These are phyloP conservation scores for Nesometra sesokonis DNA, from an alignment of 35 echinoderm and acorn worm species.

Conservation along the genomic window DNA sequence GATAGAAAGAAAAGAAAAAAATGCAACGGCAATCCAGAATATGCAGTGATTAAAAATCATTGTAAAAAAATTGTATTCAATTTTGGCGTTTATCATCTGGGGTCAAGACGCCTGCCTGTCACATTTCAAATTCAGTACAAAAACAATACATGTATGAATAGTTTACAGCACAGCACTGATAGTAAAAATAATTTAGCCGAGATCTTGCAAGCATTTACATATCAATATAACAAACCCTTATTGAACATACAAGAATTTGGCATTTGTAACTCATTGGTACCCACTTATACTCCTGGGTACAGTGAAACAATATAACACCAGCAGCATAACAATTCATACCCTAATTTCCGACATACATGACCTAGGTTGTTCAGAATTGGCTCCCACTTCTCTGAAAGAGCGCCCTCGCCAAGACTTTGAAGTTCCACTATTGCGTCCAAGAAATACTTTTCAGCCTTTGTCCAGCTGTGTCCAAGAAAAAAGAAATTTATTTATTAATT, in stretches of 20 bases:
- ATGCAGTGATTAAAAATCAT: no score
- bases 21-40: no score
- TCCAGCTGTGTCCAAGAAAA: slow-evolving; percentile 30
- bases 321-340: slow-evolving; percentile 48
- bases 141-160: neutral
- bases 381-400: slow-evolving; percentile 86
- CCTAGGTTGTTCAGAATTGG: slow-evolving; percentile 88
- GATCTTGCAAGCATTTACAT: neutral
- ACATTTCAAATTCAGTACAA: no score
- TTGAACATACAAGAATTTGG: neutral
- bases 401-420: slow-evolving; percentile 38
- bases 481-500: neutral
- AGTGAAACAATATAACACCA: no score
- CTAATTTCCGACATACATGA: slow-evolving; percentile 79
- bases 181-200: neutral
- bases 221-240: neutral
- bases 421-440: slow-evolving; percentile 46
- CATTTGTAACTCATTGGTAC: no score
- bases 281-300: no score
- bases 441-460: slow-evolving; percentile 52
- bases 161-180: neutral
- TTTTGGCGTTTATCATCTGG: no score
- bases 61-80: no score
- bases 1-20: no score
- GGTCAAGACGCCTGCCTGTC: no score